These are phyloP conservation scores for Carettochelys insculpta DNA, from an alignment of 2,113 vertebrate species.

Conservation along the genomic window DNA sequence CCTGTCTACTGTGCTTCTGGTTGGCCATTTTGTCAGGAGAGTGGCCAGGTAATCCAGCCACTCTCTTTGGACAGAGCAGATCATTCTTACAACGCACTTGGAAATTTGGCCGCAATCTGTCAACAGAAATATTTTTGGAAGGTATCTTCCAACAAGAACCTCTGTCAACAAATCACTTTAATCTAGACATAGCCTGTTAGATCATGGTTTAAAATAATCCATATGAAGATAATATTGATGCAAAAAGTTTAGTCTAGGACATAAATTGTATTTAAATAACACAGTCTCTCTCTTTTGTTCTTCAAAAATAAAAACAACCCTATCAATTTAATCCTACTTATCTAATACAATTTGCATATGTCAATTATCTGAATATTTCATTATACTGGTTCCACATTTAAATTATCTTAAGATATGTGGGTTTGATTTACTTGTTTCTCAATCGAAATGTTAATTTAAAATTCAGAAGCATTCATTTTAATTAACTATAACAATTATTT, in stretches of 20 bases:
- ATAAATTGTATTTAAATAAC: not conserved
- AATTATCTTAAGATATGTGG: slow-evolving; percentile 14
- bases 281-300: not conserved
- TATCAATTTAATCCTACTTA: not conserved
- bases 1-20: no score
- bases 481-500: not conserved
- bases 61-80: no score
- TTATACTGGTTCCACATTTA: not conserved
- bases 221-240: not conserved
- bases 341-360: not conserved
- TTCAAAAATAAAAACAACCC: not conserved
- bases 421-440: slow-evolving; percentile 5
- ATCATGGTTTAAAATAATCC: not conserved
- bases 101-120: no score
- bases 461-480: slow-evolving; percentile 9
- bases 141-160: no score
- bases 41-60: no score
- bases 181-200: no score
- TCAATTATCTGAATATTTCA: slow-evolving; percentile 7
- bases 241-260: not conserved
- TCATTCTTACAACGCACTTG: no score
- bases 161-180: no score
- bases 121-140: no score
- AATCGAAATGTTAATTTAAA: slow-evolving; percentile 29
- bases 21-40: no score